These are phyloP conservation scores for Periophthalmus modestus DNA, from an alignment of 2,113 vertebrate species.

Conservation along the genomic window DNA sequence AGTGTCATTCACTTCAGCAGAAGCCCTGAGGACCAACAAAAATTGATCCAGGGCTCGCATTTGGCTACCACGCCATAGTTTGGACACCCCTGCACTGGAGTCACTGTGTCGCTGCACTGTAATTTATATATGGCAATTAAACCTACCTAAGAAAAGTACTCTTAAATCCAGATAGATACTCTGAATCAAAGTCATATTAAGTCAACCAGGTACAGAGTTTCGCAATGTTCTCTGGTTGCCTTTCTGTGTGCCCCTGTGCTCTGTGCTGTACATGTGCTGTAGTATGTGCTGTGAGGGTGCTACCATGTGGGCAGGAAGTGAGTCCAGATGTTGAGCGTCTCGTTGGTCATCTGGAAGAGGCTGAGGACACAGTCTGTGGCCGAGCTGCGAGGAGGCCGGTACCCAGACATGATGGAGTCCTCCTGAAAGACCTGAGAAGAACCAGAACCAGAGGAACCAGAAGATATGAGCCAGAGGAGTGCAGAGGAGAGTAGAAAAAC, in stretches of 20 bases:
- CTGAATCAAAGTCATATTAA: too few species aligned
- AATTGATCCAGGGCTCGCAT: too few species aligned
- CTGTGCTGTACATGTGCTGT: background rate
- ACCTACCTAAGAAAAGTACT: too few species aligned
- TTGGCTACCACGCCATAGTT: too few species aligned
- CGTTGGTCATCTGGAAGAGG: constrained; percentile 92
- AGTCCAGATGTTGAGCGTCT: constrained; percentile 97
- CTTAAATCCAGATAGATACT: too few species aligned
- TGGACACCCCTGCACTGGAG: too few species aligned
- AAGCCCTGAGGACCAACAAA: too few species aligned
- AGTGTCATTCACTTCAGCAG: too few species aligned
- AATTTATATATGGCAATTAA: too few species aligned
- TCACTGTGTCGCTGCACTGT: too few species aligned
- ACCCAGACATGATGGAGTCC: constrained; percentile 89
- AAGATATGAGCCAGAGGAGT: background rate
- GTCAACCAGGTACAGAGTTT: too few species aligned
- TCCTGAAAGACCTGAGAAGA: constrained; percentile 86
- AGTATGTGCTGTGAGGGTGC: background rate
- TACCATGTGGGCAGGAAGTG: constrained; percentile 92
- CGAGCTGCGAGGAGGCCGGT: constrained; percentile 86
- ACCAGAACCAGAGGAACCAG: background rate
- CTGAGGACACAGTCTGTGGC: constrained; percentile 89
- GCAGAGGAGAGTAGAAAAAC: too few species aligned
- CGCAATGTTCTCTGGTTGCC: background rate
- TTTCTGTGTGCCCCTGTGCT: background rate